Evolutionary conservation across 2,888 invertebrate species (phyloP).

Genomic region (Melolontha melolontha): DNA sequence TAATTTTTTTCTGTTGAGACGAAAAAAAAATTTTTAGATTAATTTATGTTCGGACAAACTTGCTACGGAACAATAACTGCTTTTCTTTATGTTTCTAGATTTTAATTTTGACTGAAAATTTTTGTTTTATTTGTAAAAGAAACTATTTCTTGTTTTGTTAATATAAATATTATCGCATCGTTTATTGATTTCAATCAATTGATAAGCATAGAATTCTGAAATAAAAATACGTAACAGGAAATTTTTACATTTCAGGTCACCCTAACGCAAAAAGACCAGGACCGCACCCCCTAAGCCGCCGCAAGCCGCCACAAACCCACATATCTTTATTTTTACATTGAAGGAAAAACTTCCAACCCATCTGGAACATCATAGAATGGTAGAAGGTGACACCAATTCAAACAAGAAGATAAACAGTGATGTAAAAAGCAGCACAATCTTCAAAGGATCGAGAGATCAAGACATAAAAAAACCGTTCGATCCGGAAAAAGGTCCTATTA

Average conservation of each 20-base stretch:
- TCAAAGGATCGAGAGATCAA: conserved; percentile 81
- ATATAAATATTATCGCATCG: too few species aligned
- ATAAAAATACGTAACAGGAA: too few species aligned
- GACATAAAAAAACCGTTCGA: conserved; percentile 47
- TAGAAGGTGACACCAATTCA: conserved; percentile 87
- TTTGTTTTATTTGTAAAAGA: too few species aligned
- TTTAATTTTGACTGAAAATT: too few species aligned
- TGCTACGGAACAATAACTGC: too few species aligned
- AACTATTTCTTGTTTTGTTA: too few species aligned
- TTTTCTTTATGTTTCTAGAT: too few species aligned
- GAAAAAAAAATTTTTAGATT: too few species aligned
- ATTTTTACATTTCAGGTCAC: conserved; percentile 62
- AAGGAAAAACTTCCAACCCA: conserved; percentile 48
- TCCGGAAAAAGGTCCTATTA: conserved; percentile 55
- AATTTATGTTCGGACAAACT: too few species aligned
- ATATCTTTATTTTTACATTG: conserved; percentile 31
- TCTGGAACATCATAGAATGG: conserved; percentile 79
- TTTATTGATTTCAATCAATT: too few species aligned
- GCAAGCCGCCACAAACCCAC: conserved; percentile 43
- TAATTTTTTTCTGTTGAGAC: too few species aligned
- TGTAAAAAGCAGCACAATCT: conserved; percentile 86
- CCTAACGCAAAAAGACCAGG: conserved; percentile 55
- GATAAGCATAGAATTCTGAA: too few species aligned
- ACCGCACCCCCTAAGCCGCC: conserved; percentile 60
- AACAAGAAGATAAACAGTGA: conserved; percentile 82